Evolutionary conservation across 2,113 vertebrate genomes (phyloP).

Genomic region (Lampris incognitus): DNA sequence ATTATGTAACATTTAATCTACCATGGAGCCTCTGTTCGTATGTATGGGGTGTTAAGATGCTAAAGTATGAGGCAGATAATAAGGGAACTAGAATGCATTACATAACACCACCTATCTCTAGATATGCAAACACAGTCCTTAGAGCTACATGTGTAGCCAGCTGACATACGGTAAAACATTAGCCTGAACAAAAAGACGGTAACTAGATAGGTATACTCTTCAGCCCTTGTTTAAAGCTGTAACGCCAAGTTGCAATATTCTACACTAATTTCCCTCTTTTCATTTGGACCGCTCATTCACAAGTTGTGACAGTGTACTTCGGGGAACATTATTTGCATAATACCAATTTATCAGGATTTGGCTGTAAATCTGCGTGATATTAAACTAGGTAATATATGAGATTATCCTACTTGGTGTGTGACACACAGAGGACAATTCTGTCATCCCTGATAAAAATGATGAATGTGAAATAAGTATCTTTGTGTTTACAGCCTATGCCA

Average conservation of each 20-base stretch:
- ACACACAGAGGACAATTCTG: constrained; percentile 39
- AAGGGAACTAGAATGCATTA: constrained; percentile 38
- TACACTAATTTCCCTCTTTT: constrained; percentile 2
- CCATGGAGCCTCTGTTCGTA: constrained; percentile 41
- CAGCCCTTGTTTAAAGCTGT: neutral
- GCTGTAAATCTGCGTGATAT: constrained; percentile 32
- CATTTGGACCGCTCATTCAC: neutral
- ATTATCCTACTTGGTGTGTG: constrained; percentile 22
- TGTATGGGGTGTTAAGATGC: constrained; percentile 49
- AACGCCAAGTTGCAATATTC: neutral
- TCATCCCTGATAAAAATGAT: constrained; percentile 50
- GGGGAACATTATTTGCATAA: constrained; percentile 18
- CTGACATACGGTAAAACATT: neutral
- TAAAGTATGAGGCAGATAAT: constrained; percentile 64
- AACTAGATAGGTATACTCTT: no score
- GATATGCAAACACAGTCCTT: constrained; percentile 20
- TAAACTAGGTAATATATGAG: constrained; percentile 29
- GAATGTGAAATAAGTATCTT: constrained; percentile 33
- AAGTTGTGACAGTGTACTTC: constrained; percentile 14
- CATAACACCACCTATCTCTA: constrained; percentile 8
- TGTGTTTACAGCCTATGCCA: constrained; percentile 18
- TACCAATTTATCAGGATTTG: constrained; percentile 23
- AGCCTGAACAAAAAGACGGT: no score
- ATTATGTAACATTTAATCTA: no score
- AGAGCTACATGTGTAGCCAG: constrained; percentile 5